Conservation (phyloP, 2,113 vertebrate genomes). For the Castor canadensis region DNA sequence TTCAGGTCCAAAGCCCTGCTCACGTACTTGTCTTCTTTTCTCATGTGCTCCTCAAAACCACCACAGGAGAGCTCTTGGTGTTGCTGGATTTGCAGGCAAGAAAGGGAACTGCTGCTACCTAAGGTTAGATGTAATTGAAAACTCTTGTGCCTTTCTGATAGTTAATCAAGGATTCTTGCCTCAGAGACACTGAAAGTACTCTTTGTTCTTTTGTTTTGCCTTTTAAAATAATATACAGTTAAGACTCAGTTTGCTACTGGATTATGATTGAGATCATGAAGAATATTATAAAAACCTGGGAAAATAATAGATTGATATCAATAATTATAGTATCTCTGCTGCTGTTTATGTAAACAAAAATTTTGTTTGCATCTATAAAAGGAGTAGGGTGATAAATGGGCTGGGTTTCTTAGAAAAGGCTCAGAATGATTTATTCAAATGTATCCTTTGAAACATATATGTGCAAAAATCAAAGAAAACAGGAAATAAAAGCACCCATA, state of each 20-base stretch:
- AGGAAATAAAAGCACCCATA: background rate
- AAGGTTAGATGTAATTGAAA: too few species aligned
- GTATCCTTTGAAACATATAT: background rate
- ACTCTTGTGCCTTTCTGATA: background rate
- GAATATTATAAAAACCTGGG: background rate
- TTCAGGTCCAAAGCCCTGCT: fast-evolving
- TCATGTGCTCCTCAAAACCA: background rate
- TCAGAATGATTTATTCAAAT: background rate
- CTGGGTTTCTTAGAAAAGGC: background rate
- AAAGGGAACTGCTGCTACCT: fast-evolving
- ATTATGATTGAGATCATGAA: background rate
- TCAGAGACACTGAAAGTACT: background rate
- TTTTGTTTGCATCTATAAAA: background rate
- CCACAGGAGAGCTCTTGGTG: fast-evolving
- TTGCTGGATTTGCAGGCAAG: background rate
- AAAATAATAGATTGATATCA: background rate
- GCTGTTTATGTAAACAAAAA: background rate
- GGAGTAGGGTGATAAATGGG: background rate
- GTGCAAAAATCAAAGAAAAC: background rate
- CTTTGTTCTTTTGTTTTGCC: background rate
- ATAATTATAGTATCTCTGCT: background rate
- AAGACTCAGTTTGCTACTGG: background rate
- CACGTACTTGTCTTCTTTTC: fast-evolving
- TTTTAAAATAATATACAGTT: background rate
- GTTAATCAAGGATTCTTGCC: background rate